These are phyloP conservation scores for Allacma fusca DNA, from an alignment of 2,888 invertebrate species.

Conservation along the genomic window DNA sequence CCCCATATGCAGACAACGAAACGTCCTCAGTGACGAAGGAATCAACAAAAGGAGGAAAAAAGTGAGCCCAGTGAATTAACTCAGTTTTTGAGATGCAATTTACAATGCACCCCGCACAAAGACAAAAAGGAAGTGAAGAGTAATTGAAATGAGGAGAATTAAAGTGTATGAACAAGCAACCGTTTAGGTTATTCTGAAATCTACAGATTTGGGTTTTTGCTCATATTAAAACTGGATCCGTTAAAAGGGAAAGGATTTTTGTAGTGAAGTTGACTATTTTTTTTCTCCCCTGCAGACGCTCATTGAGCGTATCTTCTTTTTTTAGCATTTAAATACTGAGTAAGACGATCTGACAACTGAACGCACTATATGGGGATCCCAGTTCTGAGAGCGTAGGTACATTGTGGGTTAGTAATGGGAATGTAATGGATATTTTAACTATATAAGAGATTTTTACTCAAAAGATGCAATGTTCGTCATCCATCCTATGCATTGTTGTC, in stretches of 20 bases:
- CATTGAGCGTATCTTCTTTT: constrained; percentile 33
- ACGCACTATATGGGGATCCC: not conserved
- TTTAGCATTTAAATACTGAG: constrained; percentile 6
- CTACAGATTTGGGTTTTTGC: constrained; percentile 11
- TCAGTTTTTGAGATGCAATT: not conserved
- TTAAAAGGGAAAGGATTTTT: constrained; percentile 13
- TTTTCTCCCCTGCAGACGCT: constrained; percentile 2
- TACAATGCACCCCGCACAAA: not conserved
- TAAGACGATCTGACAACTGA: constrained; percentile 1
- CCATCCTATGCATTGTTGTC: not conserved
- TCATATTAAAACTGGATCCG: constrained; percentile 38
- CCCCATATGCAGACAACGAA: not conserved
- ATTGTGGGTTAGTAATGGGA: not conserved
- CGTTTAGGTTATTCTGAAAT: not conserved
- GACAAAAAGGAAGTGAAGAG: not conserved
- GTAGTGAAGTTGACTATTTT: not conserved
- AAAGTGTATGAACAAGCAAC: constrained; percentile 17
- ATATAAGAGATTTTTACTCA: not conserved
- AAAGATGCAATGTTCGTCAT: constrained; percentile 3
- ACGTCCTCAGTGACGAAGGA: not conserved
- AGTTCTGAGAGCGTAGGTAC: not conserved
- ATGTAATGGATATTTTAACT: constrained; percentile 5
- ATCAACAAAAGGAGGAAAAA: not conserved
- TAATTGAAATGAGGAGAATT: not conserved
- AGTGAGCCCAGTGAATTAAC: not conserved